phyloP scores from a whole-genome alignment of 1,140 invertebrate species.

The Ceratosolen solmsi region DNA sequence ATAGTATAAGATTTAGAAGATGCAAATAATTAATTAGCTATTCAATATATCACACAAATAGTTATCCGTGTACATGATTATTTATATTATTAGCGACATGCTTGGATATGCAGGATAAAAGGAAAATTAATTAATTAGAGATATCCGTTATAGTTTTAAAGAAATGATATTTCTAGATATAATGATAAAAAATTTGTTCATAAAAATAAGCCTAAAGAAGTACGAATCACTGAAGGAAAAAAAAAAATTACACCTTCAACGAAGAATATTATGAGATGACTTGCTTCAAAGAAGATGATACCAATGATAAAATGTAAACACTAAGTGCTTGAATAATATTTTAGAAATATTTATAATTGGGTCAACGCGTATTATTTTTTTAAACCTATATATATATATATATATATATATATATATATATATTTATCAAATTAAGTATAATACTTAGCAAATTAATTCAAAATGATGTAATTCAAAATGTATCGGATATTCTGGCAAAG shows the following conservation, averaged over 20 bases:
- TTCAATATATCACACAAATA: neutral
- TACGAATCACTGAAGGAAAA: neutral
- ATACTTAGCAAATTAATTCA: too few relatives aligned
- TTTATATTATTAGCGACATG: neutral
- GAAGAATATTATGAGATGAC: neutral
- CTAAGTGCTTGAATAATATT: too few relatives aligned
- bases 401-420: too few relatives aligned
- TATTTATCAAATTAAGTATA: too few relatives aligned
- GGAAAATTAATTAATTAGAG: conserved; percentile 36
- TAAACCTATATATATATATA: too few relatives aligned
- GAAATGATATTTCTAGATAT: conserved; percentile 17
- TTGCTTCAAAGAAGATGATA: neutral
- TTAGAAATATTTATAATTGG: too few relatives aligned
- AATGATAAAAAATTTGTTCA: neutral
- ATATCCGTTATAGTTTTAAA: neutral
- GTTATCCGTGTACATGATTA: neutral
- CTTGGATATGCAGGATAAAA: conserved; percentile 47
- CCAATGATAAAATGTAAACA: neutral
- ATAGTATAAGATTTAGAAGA: neutral
- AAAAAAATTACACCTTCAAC: neutral
- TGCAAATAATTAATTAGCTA: conserved; percentile 15
- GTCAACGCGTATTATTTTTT: too few relatives aligned
- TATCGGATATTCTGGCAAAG: too few relatives aligned
- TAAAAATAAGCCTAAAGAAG: too few relatives aligned
- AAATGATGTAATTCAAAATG: too few relatives aligned